A percentile compares a stretch with the other conserved stretches of the same genome.
These are phyloP conservation scores for Pelvicachromis taeniatus DNA, from an alignment of 2,113 vertebrate species.

Conservation along the genomic window DNA sequence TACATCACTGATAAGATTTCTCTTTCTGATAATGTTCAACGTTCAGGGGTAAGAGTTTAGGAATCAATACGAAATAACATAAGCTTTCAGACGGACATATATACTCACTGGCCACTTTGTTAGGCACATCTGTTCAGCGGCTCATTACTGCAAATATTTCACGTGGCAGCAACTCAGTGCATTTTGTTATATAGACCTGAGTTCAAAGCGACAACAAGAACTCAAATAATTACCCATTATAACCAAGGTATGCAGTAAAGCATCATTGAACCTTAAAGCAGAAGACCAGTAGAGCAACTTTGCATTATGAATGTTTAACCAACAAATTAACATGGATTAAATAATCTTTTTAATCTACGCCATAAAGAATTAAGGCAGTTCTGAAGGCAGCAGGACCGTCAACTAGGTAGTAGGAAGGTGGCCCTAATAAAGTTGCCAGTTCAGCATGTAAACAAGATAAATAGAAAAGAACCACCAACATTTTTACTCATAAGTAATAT, in stretches of 20 bases:
- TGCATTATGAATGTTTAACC: neutral
- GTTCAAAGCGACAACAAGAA: neutral
- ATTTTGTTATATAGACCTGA: neutral
- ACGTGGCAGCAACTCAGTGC: neutral
- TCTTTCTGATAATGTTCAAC: neutral
- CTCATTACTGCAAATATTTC: neutral
- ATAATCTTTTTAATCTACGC: neutral
- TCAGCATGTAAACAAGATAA: neutral
- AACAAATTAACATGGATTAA: neutral
- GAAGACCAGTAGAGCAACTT: neutral
- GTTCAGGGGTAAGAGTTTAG: neutral
- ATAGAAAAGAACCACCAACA: neutral
- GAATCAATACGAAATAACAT: fast-evolving
- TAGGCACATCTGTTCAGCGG: neutral
- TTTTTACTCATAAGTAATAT: neutral
- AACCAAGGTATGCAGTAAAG: neutral
- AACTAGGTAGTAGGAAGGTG: fast-evolving
- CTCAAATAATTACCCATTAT: neutral
- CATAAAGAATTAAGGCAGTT: fast-evolving
- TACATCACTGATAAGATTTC: neutral
- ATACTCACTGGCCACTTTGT: neutral
- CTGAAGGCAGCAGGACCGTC: neutral
- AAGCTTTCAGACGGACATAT: neutral
- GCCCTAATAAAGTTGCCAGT: neutral
- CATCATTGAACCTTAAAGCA: neutral